Evolutionary conservation across 92 coral and sea anemone genomes (phyloP).

Genomic region (Zoanthus solanderi): DNA sequence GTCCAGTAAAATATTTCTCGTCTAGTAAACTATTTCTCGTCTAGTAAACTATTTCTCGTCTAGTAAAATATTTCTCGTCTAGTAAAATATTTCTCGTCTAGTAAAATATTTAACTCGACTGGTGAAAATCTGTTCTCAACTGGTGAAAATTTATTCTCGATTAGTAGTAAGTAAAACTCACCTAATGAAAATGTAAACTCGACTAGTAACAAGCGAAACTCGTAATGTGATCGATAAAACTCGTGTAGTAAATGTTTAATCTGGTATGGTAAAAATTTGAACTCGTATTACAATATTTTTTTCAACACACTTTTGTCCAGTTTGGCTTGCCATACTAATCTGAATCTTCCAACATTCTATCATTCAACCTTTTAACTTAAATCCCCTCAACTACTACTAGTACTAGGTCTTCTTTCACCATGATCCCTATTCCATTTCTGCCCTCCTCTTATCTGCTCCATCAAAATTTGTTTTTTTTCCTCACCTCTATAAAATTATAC

Average conservation of each 20-base stretch:
- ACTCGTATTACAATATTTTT: slow-evolving; percentile 19
- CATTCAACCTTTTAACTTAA: too few relatives aligned
- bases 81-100: too few relatives aligned
- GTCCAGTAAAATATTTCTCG: slow-evolving; percentile 18
- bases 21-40: slow-evolving; percentile 6
- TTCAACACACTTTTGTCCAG: slow-evolving; percentile 17
- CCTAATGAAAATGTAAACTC: background rate
- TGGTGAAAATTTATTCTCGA: background rate
- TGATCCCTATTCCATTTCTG: too few relatives aligned
- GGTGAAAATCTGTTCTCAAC: background rate
- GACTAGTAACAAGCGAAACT: slow-evolving; percentile 5
- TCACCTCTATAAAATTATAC: too few relatives aligned
- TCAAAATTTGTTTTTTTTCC: too few relatives aligned
- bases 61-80: background rate
- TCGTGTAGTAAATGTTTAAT: slow-evolving; percentile 13
- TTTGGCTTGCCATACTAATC: background rate
- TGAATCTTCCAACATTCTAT: too few relatives aligned
- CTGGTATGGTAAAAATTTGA: background rate
- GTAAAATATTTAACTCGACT: background rate
- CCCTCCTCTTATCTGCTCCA: too few relatives aligned
- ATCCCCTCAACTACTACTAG: too few relatives aligned
- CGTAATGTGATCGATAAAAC: slow-evolving; percentile 2
- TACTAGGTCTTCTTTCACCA: too few relatives aligned
- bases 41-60: background rate
- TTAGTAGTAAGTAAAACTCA: background rate